phyloP scores from a whole-genome alignment of 2,113 vertebrate genomes.

The Thomomys bottae region DNA sequence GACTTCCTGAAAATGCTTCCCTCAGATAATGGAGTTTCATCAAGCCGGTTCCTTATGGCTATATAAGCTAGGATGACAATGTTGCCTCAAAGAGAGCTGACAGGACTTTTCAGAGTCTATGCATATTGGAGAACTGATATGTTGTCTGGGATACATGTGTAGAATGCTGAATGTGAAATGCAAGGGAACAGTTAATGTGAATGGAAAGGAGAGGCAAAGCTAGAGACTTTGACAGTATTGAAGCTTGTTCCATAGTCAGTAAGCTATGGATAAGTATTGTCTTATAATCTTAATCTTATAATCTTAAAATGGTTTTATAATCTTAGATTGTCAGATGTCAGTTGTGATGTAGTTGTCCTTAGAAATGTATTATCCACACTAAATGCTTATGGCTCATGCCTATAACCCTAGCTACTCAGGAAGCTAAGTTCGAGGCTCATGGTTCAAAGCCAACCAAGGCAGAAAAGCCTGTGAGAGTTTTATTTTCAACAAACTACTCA shows the following conservation, averaged over 20 bases:
- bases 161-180: not conserved
- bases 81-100: not conserved
- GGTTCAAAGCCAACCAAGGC: too few species aligned
- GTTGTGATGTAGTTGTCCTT: not conserved
- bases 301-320: not conserved
- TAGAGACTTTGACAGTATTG: not conserved
- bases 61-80: not conserved
- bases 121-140: not conserved
- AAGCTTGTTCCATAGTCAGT: not conserved
- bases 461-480: too few species aligned
- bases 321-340: not conserved
- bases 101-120: not conserved
- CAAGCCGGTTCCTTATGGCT: not conserved
- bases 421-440: too few species aligned
- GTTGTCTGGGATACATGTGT: too few species aligned
- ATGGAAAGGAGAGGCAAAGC: not conserved
- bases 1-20: constrained; percentile 13
- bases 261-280: too few species aligned
- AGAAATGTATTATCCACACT: not conserved
- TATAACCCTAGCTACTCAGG: too few species aligned
- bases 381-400: too few species aligned
- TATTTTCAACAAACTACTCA: too few species aligned
- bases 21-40: not conserved
- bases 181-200: not conserved
- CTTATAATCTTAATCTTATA: constrained; percentile 12